Conservation (phyloP, 2,888 invertebrate species). For the Vannuccia rotundouncinata region DNA sequence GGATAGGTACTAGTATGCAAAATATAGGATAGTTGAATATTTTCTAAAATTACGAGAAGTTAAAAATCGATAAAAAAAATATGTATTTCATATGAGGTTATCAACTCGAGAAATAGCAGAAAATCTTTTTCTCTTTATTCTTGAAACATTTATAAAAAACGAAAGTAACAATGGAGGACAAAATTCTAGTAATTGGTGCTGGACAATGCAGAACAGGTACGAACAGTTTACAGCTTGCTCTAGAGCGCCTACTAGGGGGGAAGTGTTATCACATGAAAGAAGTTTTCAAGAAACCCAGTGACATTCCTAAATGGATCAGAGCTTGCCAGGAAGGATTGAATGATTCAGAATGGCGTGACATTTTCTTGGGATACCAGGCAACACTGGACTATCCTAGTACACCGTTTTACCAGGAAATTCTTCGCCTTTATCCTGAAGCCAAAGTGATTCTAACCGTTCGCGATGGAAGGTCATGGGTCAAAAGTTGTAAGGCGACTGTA, state of each 20-base stretch:
- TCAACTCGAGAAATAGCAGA: too few relatives aligned
- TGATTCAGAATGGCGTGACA: neutral
- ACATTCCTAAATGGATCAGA: slow-evolving; percentile 27
- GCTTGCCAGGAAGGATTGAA: neutral
- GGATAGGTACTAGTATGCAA: too few relatives aligned
- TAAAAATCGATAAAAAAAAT: too few relatives aligned
- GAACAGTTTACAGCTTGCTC: slow-evolving; percentile 7
- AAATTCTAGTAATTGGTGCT: slow-evolving; percentile 38
- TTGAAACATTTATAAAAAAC: too few relatives aligned
- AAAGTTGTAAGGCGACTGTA: slow-evolving; percentile 26
- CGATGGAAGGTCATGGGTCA: slow-evolving; percentile 30
- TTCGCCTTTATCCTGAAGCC: slow-evolving; percentile 39
- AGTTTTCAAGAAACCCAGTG: neutral
- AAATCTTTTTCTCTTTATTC: too few relatives aligned
- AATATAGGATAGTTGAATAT: too few relatives aligned
- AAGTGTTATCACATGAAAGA: slow-evolving; percentile 38
- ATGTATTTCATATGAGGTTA: too few relatives aligned
- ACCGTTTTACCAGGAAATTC: slow-evolving; percentile 36
- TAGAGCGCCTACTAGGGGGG: slow-evolving; percentile 21
- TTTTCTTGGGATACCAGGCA: slow-evolving; percentile 24
- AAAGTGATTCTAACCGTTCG: slow-evolving; percentile 37
- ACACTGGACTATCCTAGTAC: slow-evolving; percentile 31
- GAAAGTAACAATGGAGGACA: too few relatives aligned
- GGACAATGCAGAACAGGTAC: slow-evolving; percentile 38
- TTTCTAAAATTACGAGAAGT: too few relatives aligned